phyloP scores from a whole-genome alignment of 2,113 vertebrate species.

The Gymnogyps californianus region DNA sequence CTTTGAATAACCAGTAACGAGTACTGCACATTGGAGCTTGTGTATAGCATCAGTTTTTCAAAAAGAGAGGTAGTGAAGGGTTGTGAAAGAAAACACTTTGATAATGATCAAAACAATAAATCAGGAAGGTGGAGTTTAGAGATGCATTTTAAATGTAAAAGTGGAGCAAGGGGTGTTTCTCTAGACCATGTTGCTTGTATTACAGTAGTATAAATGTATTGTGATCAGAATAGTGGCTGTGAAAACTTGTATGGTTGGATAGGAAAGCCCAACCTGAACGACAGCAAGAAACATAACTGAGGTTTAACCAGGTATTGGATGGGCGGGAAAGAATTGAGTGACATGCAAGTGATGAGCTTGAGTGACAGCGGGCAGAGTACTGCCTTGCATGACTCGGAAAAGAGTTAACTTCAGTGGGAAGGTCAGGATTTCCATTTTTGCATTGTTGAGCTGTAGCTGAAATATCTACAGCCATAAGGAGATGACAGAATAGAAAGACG shows the following conservation, averaged over 20 bases:
- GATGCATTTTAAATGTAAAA: not conserved
- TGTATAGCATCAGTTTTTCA: not conserved
- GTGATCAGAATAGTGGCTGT: not conserved
- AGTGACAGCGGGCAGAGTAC: not conserved
- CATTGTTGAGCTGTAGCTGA: not conserved
- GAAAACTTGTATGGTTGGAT: not conserved
- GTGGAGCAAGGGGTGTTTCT: not conserved
- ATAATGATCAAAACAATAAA: not conserved
- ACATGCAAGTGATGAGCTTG: not conserved
- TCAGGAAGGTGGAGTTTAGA: not conserved
- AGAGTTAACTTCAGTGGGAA: not conserved
- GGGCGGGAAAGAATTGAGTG: not conserved
- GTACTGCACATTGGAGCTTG: not conserved
- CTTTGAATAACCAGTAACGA: not conserved
- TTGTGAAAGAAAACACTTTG: not conserved
- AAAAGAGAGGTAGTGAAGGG: not conserved
- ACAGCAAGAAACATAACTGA: not conserved
- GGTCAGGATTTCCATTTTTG: not conserved
- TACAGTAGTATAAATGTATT: not conserved
- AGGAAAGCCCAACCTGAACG: not conserved
- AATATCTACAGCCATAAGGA: not conserved
- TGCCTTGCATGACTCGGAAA: not conserved
- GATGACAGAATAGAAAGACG: not conserved
- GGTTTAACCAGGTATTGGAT: not conserved
- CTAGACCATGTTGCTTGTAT: fast-evolving